Percentiles rank a stretch among this genome's conserved stretches.
Conservation (phyloP, 2,113 vertebrate species). For the Rafetus swinhoei region DNA sequence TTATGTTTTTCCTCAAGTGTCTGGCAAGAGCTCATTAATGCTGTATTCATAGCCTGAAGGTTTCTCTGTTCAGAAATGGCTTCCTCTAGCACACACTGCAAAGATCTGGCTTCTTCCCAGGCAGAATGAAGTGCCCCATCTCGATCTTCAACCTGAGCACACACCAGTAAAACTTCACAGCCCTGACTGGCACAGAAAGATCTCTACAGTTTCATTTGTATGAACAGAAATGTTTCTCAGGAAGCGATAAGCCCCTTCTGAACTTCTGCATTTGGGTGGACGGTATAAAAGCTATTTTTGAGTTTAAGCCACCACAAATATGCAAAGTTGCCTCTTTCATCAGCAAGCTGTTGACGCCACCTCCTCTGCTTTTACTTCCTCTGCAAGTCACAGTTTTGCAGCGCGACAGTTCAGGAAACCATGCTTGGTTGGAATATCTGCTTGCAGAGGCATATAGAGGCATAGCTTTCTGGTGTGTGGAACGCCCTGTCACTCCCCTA, state of each 20-base stretch:
- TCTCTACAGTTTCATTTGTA: conserved; percentile 11
- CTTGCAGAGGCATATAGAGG: background rate
- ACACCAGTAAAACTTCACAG: background rate
- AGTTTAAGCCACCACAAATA: conserved; percentile 62
- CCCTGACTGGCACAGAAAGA: background rate
- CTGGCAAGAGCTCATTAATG: conserved; percentile 49
- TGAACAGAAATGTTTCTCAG: conserved; percentile 72
- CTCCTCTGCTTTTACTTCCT: conserved; percentile 77
- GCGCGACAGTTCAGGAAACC: conserved; percentile 15
- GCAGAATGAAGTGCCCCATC: conserved; percentile 38
- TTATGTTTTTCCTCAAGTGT: conserved; percentile 55
- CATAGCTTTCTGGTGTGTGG: rapidly evolving
- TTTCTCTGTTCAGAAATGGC: conserved; percentile 59
- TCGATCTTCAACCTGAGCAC: conserved; percentile 57
- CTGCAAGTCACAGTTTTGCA: conserved; percentile 60
- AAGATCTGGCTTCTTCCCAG: conserved; percentile 21
- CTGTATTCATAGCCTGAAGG: conserved; percentile 56
- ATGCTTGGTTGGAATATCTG: conserved; percentile 7
- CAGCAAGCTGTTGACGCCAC: conserved; percentile 74
- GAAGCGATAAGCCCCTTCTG: conserved; percentile 72
- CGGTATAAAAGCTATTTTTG: conserved; percentile 62
- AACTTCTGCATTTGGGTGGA: conserved; percentile 78
- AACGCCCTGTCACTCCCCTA: background rate
- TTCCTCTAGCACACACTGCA: conserved; percentile 68
- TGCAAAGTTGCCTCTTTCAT: conserved; percentile 73